These are phyloP conservation scores for Ochlodes sylvanus DNA, from an alignment of 2,888 invertebrate genomes.

Conservation along the genomic window DNA sequence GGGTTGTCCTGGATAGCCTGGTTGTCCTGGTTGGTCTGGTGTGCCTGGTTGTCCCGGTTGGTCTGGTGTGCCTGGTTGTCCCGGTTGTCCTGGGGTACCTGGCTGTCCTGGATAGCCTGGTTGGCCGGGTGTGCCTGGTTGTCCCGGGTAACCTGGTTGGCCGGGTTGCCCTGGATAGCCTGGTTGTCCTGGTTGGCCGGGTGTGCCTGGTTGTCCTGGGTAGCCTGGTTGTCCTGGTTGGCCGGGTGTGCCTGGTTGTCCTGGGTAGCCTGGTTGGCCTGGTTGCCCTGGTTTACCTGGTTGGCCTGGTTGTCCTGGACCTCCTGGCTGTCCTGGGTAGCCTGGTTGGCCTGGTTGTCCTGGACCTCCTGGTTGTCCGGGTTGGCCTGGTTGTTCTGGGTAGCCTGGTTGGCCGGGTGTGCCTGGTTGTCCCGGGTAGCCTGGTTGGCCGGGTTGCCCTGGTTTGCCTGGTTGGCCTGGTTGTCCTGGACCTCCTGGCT, in stretches of 20 bases:
- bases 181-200: conserved; percentile 42
- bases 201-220: conserved; percentile 45
- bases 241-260: conserved; percentile 45
- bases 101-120: conserved; percentile 42
- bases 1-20: conserved; percentile 45
- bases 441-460: conserved; percentile 39
- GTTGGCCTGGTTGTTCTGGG: conserved; percentile 52
- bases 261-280: conserved; percentile 43
- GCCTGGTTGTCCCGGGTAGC: conserved; percentile 43
- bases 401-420: conserved; percentile 38
- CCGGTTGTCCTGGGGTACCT: conserved; percentile 43
- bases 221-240: conserved; percentile 44
- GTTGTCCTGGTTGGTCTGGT: conserved; percentile 13
- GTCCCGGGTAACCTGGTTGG: conserved; percentile 43
- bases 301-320: conserved; percentile 45
- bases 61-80: conserved; percentile 49
- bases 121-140: conserved; percentile 38
- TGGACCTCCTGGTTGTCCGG: conserved; percentile 65
- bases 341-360: conserved; percentile 54
- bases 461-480: conserved; percentile 34
- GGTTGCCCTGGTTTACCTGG: conserved; percentile 45
- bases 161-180: conserved; percentile 40
- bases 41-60: conserved; percentile 31
- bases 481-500: conserved; percentile 49
- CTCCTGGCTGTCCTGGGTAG: conserved; percentile 50